Evolutionary conservation across 2,113 vertebrate species (phyloP).

Genomic region (Alexandromys fortis): DNA sequence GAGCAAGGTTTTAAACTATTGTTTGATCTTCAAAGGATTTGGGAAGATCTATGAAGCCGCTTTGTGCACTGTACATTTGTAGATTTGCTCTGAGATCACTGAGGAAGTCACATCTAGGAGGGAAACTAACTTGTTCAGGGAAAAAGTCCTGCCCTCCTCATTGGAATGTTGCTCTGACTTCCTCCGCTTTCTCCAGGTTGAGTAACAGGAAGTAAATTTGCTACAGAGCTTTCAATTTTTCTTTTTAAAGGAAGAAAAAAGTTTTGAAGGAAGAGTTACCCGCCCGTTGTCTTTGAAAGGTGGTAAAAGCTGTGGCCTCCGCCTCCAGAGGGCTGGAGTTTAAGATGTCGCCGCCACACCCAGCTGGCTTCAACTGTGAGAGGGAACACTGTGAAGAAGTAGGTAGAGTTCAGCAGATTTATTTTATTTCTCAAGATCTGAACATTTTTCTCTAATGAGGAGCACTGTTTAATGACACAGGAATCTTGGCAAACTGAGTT

Average conservation of each 20-base stretch:
- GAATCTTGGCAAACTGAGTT: not conserved
- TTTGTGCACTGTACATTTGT: not conserved
- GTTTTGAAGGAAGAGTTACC: not conserved
- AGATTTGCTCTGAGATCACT: not conserved
- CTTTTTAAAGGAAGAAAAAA: not conserved
- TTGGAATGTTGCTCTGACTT: slow-evolving; percentile 18
- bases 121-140: not conserved
- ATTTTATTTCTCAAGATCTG: slow-evolving; percentile 1
- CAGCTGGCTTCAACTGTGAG: not conserved
- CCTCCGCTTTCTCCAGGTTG: slow-evolving; percentile 28
- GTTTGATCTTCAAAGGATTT: slow-evolving; percentile 19
- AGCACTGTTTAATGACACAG: not conserved
- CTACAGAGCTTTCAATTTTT: not conserved
- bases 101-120: not conserved
- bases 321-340: not conserved
- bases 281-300: not conserved
- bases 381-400: not conserved
- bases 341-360: no score
- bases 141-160: not conserved
- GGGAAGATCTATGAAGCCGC: not conserved
- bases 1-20: not conserved
- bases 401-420: not conserved
- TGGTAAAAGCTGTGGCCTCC: not conserved
- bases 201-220: slow-evolving; percentile 22
- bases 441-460: not conserved